Evolutionary conservation across 2,888 invertebrate genomes (phyloP).

Genomic region (Drosophila barbarae): DNA sequence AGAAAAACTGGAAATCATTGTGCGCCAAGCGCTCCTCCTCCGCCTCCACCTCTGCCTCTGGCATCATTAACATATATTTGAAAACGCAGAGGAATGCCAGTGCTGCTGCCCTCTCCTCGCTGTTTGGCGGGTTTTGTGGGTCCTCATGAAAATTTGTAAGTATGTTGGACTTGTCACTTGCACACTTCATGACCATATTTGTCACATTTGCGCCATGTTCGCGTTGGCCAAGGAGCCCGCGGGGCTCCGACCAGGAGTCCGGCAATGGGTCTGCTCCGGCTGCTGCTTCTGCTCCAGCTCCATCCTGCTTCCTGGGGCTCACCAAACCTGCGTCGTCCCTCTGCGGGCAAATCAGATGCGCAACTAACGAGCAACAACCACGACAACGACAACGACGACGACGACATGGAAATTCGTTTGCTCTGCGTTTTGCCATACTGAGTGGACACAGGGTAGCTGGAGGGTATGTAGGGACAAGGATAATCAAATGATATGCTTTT

Average conservation of each 20-base stretch:
- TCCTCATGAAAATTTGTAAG: conserved; percentile 71
- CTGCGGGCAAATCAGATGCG: conserved; percentile 69
- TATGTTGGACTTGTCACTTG: conserved; percentile 76
- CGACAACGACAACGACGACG: conserved; percentile 64
- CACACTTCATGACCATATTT: conserved; percentile 77
- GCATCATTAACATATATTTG: conserved; percentile 74
- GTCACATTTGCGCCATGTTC: conserved; percentile 75
- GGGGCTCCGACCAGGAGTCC: conserved; percentile 39
- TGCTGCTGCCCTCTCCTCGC: background rate
- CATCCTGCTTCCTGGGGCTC: conserved; percentile 1
- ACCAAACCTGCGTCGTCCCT: conserved; percentile 21
- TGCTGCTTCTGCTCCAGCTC: background rate
- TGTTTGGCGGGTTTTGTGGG: conserved; percentile 40
- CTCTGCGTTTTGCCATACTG: conserved; percentile 39
- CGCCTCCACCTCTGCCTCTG: conserved; percentile 19
- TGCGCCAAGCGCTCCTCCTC: conserved; percentile 10
- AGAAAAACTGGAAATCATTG: conserved; percentile 61
- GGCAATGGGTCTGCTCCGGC: conserved; percentile 34
- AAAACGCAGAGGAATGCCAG: conserved; percentile 65
- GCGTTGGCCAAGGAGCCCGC: conserved; percentile 33
- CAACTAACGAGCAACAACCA: conserved; percentile 74
- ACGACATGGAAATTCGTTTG: conserved; percentile 68
- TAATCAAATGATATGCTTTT: fast-evolving
- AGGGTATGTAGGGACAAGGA: conserved; percentile 3
- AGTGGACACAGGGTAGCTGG: conserved; percentile 37